Conservation (phyloP, 1,140 invertebrate genomes). For the Potamilus streckersoni region DNA sequence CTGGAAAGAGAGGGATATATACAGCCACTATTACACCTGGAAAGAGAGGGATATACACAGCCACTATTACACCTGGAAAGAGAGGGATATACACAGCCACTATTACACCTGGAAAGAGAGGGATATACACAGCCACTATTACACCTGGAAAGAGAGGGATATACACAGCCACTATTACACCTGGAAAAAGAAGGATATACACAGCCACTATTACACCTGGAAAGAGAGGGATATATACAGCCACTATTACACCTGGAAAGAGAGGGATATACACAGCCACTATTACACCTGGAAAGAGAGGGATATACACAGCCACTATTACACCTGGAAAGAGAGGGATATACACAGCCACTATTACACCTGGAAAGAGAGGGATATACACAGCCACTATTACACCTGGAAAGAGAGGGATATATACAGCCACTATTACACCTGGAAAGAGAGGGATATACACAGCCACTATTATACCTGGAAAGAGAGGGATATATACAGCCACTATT, state of each 20-base stretch:
- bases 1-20: slow-evolving; percentile 41
- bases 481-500: slow-evolving; percentile 57
- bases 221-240: slow-evolving; percentile 45
- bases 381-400: slow-evolving; percentile 62
- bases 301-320: slow-evolving; percentile 57
- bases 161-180: slow-evolving; percentile 60
- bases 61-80: slow-evolving; percentile 57
- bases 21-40: slow-evolving; percentile 62
- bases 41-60: slow-evolving; percentile 45
- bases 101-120: slow-evolving; percentile 50
- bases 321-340: slow-evolving; percentile 49
- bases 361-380: slow-evolving; percentile 41
- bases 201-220: slow-evolving; percentile 62
- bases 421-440: slow-evolving; percentile 57
- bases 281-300: slow-evolving; percentile 50
- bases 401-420: slow-evolving; percentile 45
- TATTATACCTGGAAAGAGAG: slow-evolving; percentile 50
- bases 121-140: slow-evolving; percentile 57
- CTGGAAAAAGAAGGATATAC: slow-evolving; percentile 41
- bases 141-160: slow-evolving; percentile 49
- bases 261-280: slow-evolving; percentile 53
- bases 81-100: slow-evolving; percentile 53
- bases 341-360: slow-evolving; percentile 60
- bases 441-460: slow-evolving; percentile 53
- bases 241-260: slow-evolving; percentile 57